Conservation (phyloP, 2,888 invertebrate genomes). For the Xestia rhomboidea region DNA sequence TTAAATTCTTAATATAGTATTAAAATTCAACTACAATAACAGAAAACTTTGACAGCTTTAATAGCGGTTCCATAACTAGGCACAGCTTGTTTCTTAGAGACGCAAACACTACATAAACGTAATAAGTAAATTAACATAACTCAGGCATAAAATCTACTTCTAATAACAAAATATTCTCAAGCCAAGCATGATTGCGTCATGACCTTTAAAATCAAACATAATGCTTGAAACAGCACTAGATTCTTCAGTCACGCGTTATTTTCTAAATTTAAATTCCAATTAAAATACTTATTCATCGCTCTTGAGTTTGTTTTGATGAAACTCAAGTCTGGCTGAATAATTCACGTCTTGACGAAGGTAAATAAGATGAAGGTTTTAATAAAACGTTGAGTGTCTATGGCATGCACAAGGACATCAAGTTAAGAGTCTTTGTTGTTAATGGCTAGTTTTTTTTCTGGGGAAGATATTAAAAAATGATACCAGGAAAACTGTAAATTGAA, state of each 20-base stretch:
- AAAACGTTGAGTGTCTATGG: constrained; percentile 24
- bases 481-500: too few species aligned
- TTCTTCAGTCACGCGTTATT: constrained; percentile 23
- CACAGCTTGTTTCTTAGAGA: neutral
- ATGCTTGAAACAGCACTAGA: constrained; percentile 21
- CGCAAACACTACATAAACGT: neutral
- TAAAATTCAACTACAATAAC: neutral
- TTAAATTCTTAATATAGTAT: neutral
- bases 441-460: neutral
- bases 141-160: neutral
- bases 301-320: constrained; percentile 45
- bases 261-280: constrained; percentile 40
- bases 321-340: constrained; percentile 31
- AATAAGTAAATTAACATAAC: neutral
- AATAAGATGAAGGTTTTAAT: constrained; percentile 20
- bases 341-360: constrained; percentile 18
- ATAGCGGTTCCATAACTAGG: neutral
- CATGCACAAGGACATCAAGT: neutral
- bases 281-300: constrained; percentile 39
- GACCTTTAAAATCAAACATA: constrained; percentile 23
- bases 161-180: neutral
- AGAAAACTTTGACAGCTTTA: neutral
- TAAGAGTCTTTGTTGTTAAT: neutral
- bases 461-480: neutral
- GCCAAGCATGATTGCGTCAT: neutral